Evolutionary conservation across 2,797 vertebrate species (phyloP).

Genomic region (Crocidura indochinensis): DNA sequence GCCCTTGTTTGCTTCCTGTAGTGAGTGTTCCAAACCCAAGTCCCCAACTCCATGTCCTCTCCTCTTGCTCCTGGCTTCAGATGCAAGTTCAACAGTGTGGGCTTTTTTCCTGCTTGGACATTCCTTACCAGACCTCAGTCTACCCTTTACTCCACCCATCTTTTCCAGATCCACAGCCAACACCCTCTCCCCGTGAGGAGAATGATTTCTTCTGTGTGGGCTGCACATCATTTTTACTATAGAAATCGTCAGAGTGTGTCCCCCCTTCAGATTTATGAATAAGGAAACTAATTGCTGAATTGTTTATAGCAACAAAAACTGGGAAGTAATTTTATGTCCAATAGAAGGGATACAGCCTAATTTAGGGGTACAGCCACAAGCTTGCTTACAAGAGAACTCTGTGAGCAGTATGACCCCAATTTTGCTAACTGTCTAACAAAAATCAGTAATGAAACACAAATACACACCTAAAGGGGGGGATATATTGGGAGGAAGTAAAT

Average conservation of each 20-base stretch:
- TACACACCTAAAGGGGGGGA: neutral
- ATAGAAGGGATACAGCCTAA: neutral
- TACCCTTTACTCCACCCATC: neutral
- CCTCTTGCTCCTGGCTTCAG: slow-evolving; percentile 21
- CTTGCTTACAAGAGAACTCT: neutral
- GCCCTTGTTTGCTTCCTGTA: slow-evolving; percentile 53
- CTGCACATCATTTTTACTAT: neutral
- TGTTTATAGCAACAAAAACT: neutral
- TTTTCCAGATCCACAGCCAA: slow-evolving; percentile 20
- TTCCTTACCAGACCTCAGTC: slow-evolving; percentile 53
- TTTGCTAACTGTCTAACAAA: slow-evolving; percentile 29
- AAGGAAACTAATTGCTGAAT: neutral
- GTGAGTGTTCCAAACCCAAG: slow-evolving; percentile 13
- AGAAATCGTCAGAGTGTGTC: slow-evolving; percentile 12
- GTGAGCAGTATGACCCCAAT: neutral
- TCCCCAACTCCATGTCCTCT: neutral
- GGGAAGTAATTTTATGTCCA: neutral
- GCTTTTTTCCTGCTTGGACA: slow-evolving; percentile 32
- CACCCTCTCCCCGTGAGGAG: neutral
- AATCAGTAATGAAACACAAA: neutral
- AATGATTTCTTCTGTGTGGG: neutral
- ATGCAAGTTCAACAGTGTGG: neutral
- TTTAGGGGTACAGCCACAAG: neutral
- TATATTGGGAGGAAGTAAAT: slow-evolving; percentile 36
- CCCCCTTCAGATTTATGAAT: neutral